A percentile compares a stretch with the other conserved stretches of the same genome.
phyloP scores from a whole-genome alignment of 2,797 vertebrate species.

The Poecilia picta region DNA sequence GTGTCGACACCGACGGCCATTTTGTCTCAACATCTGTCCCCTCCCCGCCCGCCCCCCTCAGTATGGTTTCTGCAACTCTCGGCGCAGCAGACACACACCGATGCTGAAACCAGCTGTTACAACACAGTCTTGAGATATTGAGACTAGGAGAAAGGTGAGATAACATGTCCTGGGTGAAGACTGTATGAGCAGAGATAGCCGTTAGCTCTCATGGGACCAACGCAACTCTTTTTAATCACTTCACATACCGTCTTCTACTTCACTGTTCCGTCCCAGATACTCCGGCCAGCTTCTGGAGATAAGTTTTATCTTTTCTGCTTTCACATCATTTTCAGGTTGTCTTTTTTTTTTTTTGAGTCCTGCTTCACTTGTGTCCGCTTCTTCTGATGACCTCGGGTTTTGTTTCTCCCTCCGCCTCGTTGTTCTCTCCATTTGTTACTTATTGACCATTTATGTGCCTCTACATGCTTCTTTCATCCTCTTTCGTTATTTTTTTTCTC shows the following conservation, averaged over 20 bases:
- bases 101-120: slow-evolving; percentile 62
- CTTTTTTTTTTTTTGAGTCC: slow-evolving; percentile 44
- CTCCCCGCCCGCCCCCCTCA: background rate
- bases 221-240: slow-evolving; percentile 54
- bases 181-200: slow-evolving; percentile 31
- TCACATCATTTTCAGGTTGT: slow-evolving; percentile 14
- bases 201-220: slow-evolving; percentile 33
- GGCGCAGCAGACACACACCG: slow-evolving; percentile 27
- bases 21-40: slow-evolving; percentile 48
- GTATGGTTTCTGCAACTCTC: slow-evolving; percentile 40
- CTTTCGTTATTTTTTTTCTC: slow-evolving; percentile 16
- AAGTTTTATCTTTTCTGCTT: slow-evolving; percentile 23
- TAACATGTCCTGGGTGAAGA: slow-evolving; percentile 17
- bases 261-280: slow-evolving; percentile 51
- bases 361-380: slow-evolving; percentile 10
- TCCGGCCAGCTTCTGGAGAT: slow-evolving; percentile 32
- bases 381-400: slow-evolving; percentile 30
- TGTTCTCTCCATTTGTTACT: slow-evolving; percentile 48
- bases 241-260: slow-evolving; percentile 34
- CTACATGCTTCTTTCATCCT: slow-evolving; percentile 26
- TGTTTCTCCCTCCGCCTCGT: slow-evolving; percentile 15
- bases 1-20: slow-evolving; percentile 18
- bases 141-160: slow-evolving; percentile 25
- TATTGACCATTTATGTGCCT: slow-evolving; percentile 55
- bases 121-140: slow-evolving; percentile 35